Evolutionary conservation across 2,888 invertebrate species (phyloP).

Genomic region (Drosophila anomalata): DNA sequence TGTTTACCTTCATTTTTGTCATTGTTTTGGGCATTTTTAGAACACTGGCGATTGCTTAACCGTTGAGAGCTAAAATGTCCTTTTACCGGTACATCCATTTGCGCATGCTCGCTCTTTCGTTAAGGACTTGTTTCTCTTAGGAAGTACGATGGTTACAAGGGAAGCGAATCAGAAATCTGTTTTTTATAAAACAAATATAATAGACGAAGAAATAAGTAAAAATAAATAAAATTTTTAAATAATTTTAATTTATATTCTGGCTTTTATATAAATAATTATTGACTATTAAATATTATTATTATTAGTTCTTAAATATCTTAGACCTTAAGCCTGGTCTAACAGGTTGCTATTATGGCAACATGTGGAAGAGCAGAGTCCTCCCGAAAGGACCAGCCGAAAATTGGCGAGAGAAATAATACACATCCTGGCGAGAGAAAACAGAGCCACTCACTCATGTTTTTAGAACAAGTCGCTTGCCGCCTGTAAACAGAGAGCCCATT

Average conservation of each 20-base stretch:
- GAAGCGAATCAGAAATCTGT: background rate
- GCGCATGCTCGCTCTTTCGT: slow-evolving; percentile 58
- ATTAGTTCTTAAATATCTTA: background rate
- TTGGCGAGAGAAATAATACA: background rate
- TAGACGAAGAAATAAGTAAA: background rate
- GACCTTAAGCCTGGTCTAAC: slow-evolving; percentile 53
- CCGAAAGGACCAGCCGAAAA: slow-evolving; percentile 3
- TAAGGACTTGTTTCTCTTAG: slow-evolving; percentile 43
- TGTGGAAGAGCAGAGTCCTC: slow-evolving; percentile 63
- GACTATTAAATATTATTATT: too few species aligned
- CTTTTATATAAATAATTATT: background rate
- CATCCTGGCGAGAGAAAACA: slow-evolving; percentile 1
- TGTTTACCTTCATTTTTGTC: slow-evolving; percentile 33
- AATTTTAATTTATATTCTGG: too few species aligned
- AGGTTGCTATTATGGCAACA: slow-evolving; percentile 78
- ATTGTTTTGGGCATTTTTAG: slow-evolving; percentile 65
- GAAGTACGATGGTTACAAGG: background rate
- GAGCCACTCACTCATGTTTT: slow-evolving; percentile 34
- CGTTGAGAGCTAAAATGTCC: slow-evolving; percentile 50
- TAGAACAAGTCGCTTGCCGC: slow-evolving; percentile 62
- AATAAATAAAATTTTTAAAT: background rate
- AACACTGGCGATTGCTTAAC: slow-evolving; percentile 30
- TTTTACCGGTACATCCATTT: slow-evolving; percentile 47
- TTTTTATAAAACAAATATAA: background rate
- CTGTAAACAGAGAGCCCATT: slow-evolving; percentile 74